Conservation (phyloP, 2,113 vertebrate species). For the Stictonetta naevosa region DNA sequence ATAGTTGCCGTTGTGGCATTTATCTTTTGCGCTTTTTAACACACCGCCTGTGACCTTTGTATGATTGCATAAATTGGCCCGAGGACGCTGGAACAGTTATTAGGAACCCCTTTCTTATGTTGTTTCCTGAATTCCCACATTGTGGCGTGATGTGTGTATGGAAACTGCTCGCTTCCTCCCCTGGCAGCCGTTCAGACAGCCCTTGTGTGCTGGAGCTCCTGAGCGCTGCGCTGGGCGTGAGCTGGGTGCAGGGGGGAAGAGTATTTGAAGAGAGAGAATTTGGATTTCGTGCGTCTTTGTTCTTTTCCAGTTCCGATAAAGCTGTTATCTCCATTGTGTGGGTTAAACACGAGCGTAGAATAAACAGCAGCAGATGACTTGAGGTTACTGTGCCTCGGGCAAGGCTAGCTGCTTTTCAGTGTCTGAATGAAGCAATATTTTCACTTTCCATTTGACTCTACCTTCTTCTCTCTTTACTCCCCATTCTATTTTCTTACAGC, state of each 20-base stretch:
- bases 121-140: conserved; percentile 74
- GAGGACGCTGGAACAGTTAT: background rate
- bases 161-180: conserved; percentile 62
- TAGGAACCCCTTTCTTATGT: conserved; percentile 58
- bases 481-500: conserved; percentile 6
- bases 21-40: conserved; percentile 46
- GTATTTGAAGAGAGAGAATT: background rate
- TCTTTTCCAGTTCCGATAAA: conserved; percentile 32
- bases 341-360: background rate
- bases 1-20: background rate
- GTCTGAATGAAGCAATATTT: background rate
- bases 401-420: background rate
- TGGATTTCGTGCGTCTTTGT: background rate
- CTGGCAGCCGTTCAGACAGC: conserved; percentile 41
- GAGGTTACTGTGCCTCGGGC: background rate
- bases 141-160: conserved; percentile 69
- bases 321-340: background rate
- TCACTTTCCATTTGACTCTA: background rate
- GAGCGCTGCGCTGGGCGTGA: background rate
- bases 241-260: background rate
- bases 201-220: conserved; percentile 2
- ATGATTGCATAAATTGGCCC: conserved; percentile 61
- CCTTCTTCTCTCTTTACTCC: conserved; percentile 9
- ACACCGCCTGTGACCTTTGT: conserved; percentile 44
- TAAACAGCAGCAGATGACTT: background rate